phyloP scores from a whole-genome alignment of 2,888 invertebrate species.

The Bombyx huttoni region DNA sequence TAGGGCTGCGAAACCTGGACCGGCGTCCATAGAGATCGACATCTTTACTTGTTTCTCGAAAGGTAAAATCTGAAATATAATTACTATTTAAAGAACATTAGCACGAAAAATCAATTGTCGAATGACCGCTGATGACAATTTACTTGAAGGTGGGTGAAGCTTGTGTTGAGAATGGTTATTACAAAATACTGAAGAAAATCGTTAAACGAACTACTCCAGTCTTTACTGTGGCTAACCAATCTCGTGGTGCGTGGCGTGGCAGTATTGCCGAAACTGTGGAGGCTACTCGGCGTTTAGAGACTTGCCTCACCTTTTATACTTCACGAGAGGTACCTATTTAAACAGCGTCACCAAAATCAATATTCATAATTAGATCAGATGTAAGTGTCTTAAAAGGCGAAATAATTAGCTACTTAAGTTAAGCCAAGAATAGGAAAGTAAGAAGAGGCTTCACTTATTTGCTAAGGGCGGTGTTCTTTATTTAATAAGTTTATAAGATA shows the following conservation, averaged over 20 bases:
- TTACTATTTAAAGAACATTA: background rate
- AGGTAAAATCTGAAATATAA: slow-evolving; percentile 6
- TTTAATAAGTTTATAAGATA: background rate
- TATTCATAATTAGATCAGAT: slow-evolving; percentile 62
- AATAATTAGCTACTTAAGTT: slow-evolving; percentile 32
- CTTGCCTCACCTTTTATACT: slow-evolving; percentile 39
- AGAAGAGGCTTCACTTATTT: background rate
- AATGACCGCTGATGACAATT: background rate
- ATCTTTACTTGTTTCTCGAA: slow-evolving; percentile 27
- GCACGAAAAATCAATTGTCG: background rate
- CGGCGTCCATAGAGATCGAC: slow-evolving; percentile 52
- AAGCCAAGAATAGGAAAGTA: slow-evolving; percentile 2
- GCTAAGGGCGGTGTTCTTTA: background rate
- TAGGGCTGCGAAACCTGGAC: slow-evolving; percentile 56
- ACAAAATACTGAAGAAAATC: slow-evolving; percentile 72
- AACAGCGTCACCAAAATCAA: slow-evolving; percentile 52
- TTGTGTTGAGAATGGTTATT: slow-evolving; percentile 44
- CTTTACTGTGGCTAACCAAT: slow-evolving; percentile 53
- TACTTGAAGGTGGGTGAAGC: background rate
- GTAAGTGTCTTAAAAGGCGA: slow-evolving; percentile 46
- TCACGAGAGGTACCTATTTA: slow-evolving; percentile 38
- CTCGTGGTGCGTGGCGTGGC: slow-evolving; percentile 31
- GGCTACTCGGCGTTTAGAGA: slow-evolving; percentile 44
- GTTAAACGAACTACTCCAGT: slow-evolving; percentile 71
- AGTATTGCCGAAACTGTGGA: slow-evolving; percentile 51